phyloP scores from a whole-genome alignment of 2,888 invertebrate species.

The Mimachlamys varia region DNA sequence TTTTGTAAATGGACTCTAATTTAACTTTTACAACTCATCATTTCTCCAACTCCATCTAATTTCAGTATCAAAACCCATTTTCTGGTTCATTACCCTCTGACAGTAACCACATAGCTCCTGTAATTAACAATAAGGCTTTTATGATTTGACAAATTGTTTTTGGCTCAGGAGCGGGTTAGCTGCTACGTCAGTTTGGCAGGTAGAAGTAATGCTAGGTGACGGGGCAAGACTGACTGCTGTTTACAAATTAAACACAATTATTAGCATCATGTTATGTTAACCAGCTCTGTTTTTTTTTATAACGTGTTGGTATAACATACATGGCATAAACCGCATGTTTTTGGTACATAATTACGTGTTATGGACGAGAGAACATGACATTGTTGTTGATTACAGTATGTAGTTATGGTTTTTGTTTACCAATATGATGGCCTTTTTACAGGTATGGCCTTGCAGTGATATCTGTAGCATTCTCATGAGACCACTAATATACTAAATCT shows the following conservation, averaged over 20 bases:
- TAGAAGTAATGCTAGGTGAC: background rate
- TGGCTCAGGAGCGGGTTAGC: background rate
- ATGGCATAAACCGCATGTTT: background rate
- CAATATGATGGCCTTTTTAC: too few species aligned
- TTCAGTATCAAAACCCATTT: background rate
- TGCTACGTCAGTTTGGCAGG: background rate
- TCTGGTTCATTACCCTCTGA: background rate
- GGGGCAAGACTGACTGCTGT: background rate
- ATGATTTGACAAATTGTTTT: constrained; percentile 24
- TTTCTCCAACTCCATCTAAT: background rate
- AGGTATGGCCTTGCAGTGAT: too few species aligned
- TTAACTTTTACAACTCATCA: background rate
- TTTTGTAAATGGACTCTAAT: background rate
- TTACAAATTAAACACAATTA: background rate
- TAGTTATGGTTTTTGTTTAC: too few species aligned
- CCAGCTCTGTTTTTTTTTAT: background rate
- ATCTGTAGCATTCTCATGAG: too few species aligned
- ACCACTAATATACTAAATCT: too few species aligned
- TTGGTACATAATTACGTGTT: background rate
- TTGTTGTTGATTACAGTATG: too few species aligned
- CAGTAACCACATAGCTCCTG: background rate
- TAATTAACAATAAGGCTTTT: background rate
- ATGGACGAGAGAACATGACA: background rate
- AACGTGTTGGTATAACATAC: background rate
- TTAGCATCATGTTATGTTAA: background rate